phyloP scores from a whole-genome alignment of 2,113 vertebrate genomes.

The Oncorhynchus nerka region DNA sequence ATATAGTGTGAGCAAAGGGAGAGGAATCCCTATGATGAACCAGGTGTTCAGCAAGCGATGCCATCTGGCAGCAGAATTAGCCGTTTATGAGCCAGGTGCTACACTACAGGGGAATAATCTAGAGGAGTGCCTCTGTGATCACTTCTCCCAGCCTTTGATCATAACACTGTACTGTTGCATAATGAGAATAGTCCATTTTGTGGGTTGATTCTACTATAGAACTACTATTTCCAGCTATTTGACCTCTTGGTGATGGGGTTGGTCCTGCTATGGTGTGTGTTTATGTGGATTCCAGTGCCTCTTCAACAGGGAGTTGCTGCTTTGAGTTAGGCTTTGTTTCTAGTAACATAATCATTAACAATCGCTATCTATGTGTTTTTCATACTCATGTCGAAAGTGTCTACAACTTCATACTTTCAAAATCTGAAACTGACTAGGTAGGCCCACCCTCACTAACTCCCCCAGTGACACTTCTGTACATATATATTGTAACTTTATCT shows the following conservation, averaged over 20 bases:
- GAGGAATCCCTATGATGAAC: slow-evolving; percentile 54
- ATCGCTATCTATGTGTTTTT: too few relatives aligned
- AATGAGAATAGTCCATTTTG: slow-evolving; percentile 8
- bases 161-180: slow-evolving; percentile 43
- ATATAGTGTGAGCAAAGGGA: slow-evolving; percentile 27
- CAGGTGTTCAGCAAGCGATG: slow-evolving; percentile 67
- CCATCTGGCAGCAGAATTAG: slow-evolving; percentile 68
- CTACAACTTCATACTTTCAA: neutral
- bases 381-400: neutral
- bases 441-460: too few relatives aligned
- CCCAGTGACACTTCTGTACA: too few relatives aligned
- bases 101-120: slow-evolving; percentile 47
- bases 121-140: slow-evolving; percentile 45
- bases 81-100: slow-evolving; percentile 70
- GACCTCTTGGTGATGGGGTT: too few relatives aligned
- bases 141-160: slow-evolving; percentile 37
- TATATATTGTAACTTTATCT: too few relatives aligned
- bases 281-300: too few relatives aligned
- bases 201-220: too few relatives aligned
- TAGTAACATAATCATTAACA: too few relatives aligned
- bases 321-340: too few relatives aligned
- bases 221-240: too few relatives aligned
- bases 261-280: too few relatives aligned
- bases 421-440: neutral
- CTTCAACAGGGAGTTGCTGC: too few relatives aligned